These are phyloP conservation scores for Pseudorasbora parva DNA, from an alignment of 2,113 vertebrate species.

Conservation along the genomic window DNA sequence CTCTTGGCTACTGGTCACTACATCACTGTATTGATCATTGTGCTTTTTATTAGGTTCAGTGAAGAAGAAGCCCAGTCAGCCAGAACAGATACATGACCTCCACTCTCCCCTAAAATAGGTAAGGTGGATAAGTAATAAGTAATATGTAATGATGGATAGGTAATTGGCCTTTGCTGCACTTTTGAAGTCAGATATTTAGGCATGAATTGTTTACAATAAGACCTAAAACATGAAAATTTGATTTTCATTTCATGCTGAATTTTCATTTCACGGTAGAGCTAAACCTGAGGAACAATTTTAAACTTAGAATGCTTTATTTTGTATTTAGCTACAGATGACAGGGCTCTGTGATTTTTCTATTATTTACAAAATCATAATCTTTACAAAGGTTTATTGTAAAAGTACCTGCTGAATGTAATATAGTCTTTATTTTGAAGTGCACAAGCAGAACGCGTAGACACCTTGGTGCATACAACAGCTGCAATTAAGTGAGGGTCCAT, in stretches of 20 bases:
- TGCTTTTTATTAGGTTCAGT: conserved; percentile 46
- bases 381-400: background rate
- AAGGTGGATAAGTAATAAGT: too few species aligned
- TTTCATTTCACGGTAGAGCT: background rate
- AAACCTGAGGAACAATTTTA: background rate
- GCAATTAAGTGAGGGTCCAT: background rate
- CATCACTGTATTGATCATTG: conserved; percentile 55
- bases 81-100: conserved; percentile 42
- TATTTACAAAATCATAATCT: too few species aligned
- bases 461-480: background rate
- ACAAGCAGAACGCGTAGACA: background rate
- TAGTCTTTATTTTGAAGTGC: background rate
- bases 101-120: conserved; percentile 1
- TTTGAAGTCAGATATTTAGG: background rate
- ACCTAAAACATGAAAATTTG: background rate
- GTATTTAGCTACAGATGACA: background rate
- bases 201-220: too few species aligned
- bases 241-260: background rate
- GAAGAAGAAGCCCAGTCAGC: conserved; percentile 44
- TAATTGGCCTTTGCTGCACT: background rate
- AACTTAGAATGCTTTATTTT: background rate
- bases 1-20: conserved; percentile 35
- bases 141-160: too few species aligned
- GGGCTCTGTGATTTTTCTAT: background rate
- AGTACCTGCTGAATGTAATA: too few species aligned